A percentile compares a stretch with the other conserved stretches of the same genome.
Conservation (phyloP, 1,140 invertebrate species). For the Apis dorsata region DNA sequence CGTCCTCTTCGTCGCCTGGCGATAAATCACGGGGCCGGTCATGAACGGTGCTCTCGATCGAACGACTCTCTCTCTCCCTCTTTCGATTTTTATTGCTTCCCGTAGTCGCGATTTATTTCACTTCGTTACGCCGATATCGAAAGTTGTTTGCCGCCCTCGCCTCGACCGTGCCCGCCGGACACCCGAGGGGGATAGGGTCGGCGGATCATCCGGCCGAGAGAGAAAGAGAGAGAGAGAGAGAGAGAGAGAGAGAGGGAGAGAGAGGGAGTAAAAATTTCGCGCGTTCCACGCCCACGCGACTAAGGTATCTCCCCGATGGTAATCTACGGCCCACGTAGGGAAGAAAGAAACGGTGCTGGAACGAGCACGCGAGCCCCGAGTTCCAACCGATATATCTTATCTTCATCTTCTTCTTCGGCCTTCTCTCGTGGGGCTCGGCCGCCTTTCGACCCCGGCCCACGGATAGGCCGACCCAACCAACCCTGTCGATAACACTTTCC, state of each 20-base stretch:
- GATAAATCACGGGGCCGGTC: conserved; percentile 59
- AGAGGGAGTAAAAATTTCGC: conserved; percentile 46
- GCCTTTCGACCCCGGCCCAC: conserved; percentile 33
- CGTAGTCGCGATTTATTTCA: conserved; percentile 60
- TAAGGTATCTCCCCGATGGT: conserved; percentile 43
- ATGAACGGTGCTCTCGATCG: conserved; percentile 51
- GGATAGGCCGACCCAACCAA: conserved; percentile 41
- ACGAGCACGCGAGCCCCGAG: not conserved
- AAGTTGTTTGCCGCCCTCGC: conserved; percentile 43
- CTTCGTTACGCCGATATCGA: conserved; percentile 64
- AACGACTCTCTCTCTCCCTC: conserved; percentile 10
- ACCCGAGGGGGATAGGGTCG: conserved; percentile 1
- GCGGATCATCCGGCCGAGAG: not conserved
- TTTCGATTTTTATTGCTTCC: conserved; percentile 58
- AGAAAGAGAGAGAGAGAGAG: not conserved
- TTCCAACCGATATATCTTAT: conserved; percentile 50
- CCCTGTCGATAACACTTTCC: conserved; percentile 62
- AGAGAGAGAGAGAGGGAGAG: not conserved
- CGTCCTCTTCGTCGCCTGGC: conserved; percentile 13
- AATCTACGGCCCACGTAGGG: conserved; percentile 33
- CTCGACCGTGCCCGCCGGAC: conserved; percentile 14
- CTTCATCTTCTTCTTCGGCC: conserved; percentile 42
- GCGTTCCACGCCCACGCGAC: conserved; percentile 52
- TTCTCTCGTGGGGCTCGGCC: not conserved
- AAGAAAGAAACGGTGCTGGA: conserved; percentile 17